phyloP scores from a whole-genome alignment of 2,113 vertebrate genomes.

The Galbula dea region DNA sequence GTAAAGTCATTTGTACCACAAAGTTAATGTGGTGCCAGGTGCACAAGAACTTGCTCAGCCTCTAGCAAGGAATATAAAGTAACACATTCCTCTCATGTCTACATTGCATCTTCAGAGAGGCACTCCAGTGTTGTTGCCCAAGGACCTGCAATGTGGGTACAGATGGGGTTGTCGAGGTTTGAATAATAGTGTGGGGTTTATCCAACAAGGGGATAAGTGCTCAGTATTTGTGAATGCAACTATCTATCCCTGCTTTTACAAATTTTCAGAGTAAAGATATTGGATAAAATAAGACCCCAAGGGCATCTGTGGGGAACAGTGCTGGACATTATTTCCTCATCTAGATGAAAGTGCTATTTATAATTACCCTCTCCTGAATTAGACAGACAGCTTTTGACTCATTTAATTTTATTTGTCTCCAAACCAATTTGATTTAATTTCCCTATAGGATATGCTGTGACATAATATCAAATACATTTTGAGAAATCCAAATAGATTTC shows the following conservation, averaged over 20 bases:
- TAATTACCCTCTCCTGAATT: slow-evolving; percentile 14
- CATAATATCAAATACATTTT: background rate
- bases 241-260: background rate
- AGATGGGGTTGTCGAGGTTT: background rate
- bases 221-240: background rate
- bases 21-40: background rate
- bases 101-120: background rate
- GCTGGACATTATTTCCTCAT: background rate
- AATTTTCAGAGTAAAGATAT: background rate
- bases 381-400: background rate
- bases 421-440: slow-evolving; percentile 45
- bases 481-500: background rate
- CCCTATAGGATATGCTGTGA: background rate
- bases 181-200: background rate
- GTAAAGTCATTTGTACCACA: background rate
- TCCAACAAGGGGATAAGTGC: background rate
- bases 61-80: background rate
- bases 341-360: slow-evolving; percentile 16
- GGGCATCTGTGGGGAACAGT: background rate
- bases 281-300: background rate
- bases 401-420: slow-evolving; percentile 2
- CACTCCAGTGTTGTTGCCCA: background rate
- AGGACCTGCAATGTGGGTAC: background rate
- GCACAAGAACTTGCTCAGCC: rapidly evolving
- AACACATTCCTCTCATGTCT: background rate